Evolutionary conservation across 2,797 vertebrate species (phyloP), one percentile per base, ranked within the genome.

Genomic region (Pempheris klunzingeri): DNA sequence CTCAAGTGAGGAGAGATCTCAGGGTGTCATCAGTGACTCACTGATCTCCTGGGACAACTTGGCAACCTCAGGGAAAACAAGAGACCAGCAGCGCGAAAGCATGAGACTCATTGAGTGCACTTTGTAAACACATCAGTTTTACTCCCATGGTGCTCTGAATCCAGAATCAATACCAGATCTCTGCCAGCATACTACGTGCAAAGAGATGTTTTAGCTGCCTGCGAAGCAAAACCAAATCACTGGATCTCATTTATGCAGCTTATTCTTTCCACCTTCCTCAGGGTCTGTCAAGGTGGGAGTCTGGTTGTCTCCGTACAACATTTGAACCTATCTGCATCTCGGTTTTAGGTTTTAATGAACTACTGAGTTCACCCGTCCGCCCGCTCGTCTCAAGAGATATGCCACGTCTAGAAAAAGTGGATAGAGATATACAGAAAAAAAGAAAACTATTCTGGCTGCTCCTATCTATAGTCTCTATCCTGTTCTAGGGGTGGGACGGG

Each of bases 1-100:
- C 78, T 88, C 61, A 49, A 24, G 43, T 18, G 73, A 80, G 74
- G 54, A 43, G 77, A 85, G 78, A 67, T 77, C 39, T 80, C 57
- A 65, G 58, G 62, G 74, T 62, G 72, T 83, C 82, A 74, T 32
- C 41, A 71, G 71, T 89, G 88, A 91, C 73, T 92, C 88, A 86
- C 32, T 1, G 4, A 62, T 59, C 70, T 68, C 74, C 18, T 14
- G 70, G 47, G 72, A 82, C 54, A 76, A 50, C 55, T 61, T 46
- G 58, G 68, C 77, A 78, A 79, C 65, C 66, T 66, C 46, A 36
- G 30, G 12, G 59, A 71, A 68, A 78, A 79, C 41, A 73, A 54
- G 53, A 75, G 57, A 66, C 49, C 20, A 47, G 38, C 63, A 55
- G 66, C 7, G n/a, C 30, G 36, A 77, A 80, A 70, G 81, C 59